These are phyloP conservation scores for Tenualosa ilisha DNA, from an alignment of 2,797 vertebrate genomes.

Conservation along the genomic window DNA sequence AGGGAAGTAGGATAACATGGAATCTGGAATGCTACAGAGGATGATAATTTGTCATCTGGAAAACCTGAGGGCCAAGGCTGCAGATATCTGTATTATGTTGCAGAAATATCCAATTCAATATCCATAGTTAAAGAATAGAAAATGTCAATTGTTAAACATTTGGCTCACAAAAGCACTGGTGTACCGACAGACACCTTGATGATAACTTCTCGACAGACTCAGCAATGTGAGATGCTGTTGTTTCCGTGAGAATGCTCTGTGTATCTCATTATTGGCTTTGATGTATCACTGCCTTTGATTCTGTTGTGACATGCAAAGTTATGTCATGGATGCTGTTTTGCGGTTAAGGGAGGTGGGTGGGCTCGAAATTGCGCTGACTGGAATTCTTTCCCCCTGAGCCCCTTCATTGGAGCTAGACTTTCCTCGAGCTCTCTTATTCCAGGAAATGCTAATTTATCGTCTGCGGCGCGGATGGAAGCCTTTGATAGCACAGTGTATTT, in stretches of 20 bases:
- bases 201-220: neutral
- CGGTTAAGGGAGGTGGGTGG: slow-evolving; percentile 9
- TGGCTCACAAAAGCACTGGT: neutral
- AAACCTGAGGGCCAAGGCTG: neutral
- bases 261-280: neutral
- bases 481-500: neutral
- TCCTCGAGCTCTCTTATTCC: slow-evolving; percentile 8
- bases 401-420: neutral
- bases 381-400: neutral
- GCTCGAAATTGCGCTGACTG: neutral
- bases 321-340: slow-evolving; percentile 19
- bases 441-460: slow-evolving; percentile 13
- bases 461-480: neutral
- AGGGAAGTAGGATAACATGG: neutral
- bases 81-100: neutral
- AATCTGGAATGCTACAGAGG: neutral
- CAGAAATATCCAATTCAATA: neutral
- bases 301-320: slow-evolving; percentile 20
- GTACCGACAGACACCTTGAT: neutral
- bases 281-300: slow-evolving; percentile 13
- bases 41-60: neutral
- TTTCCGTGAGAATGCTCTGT: neutral
- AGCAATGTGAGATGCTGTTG: neutral
- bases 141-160: neutral
- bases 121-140: neutral